Percentiles rank a stretch among this genome's conserved stretches.
Conservation (phyloP, 2,797 vertebrate genomes). For the Valencia hispanica region DNA sequence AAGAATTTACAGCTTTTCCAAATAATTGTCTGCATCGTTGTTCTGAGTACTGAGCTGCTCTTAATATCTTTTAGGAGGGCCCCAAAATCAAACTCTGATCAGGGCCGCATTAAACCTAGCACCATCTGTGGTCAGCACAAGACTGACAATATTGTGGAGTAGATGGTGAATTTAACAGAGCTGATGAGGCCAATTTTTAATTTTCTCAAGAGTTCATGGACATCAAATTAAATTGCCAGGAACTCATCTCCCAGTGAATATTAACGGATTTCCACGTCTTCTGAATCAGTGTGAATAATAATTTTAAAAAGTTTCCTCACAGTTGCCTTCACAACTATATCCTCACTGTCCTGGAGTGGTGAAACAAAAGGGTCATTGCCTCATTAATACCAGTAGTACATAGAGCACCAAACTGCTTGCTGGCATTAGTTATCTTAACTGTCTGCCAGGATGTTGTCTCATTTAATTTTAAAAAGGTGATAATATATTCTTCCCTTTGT, state of each 20-base stretch:
- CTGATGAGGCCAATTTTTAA: no score
- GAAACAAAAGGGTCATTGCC: constrained; percentile 9
- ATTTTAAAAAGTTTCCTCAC: constrained; percentile 1
- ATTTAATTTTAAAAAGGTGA: background rate
- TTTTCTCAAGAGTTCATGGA: no score
- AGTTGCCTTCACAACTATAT: constrained; percentile 9
- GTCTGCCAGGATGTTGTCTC: background rate
- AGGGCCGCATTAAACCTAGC: no score
- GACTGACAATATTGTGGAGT: no score
- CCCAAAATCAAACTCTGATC: no score
- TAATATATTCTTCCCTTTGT: background rate
- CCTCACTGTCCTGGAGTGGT: background rate
- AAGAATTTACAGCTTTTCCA: no score
- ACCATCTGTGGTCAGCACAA: no score
- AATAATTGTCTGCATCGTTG: no score
- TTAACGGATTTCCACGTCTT: background rate
- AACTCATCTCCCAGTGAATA: background rate
- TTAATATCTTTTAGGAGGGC: no score
- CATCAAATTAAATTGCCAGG: background rate
- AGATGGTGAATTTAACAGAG: no score
- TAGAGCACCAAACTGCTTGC: background rate
- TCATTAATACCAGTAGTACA: background rate
- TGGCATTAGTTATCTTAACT: background rate
- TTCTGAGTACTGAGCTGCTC: no score
- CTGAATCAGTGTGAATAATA: background rate